Evolutionary conservation across 2,797 vertebrate species (phyloP), one percentile per base, ranked within the genome.

Genomic region (Hippopotamyrus pictus): DNA sequence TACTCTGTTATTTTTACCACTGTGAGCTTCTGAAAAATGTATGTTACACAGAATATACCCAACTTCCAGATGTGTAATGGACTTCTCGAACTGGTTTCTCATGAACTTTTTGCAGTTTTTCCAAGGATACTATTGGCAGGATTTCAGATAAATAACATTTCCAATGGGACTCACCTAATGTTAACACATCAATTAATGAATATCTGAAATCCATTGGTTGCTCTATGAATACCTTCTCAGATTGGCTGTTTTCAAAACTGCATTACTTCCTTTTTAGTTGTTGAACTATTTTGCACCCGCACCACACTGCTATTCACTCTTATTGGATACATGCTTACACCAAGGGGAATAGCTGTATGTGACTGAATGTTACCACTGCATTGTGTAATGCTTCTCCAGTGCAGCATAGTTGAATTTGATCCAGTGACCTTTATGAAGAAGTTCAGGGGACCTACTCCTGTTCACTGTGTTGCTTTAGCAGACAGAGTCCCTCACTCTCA

Each of bases 1-100:
- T 88, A 48, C 41, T 87, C n/a, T 59, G 14, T 87, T 87, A 59
- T 41, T 87, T 87, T 37, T 87, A 82, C 41, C 54, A 41, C 86
- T 87, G 51, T 59, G 54, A 57, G 53, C 29, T 86, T 87, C 53
- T 62, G 53, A 53, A 53, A 29, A 53, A 14, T 86, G 83, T 86
- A 86, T 25, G 83, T 53, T 86, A 46, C 46, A 84, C 44, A 84
- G 48, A 41, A 29, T 50, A 50, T 41, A 84, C 50, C n/a, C 83
- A 50, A n/a, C 50, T 53, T 33, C 84, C 53, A 85, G 25, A 12
- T 46, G n/a, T n/a, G 46, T 44, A 8, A 82, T 82, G 41, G 41
- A 54, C 50, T 53, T 85, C 83, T 53, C 14, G 51, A 29, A 86
- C 83, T 25, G 7, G 50, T 53, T 51, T 25, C 83, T 17, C 48